A percentile compares a stretch with the other conserved stretches of the same genome.
Evolutionary conservation across 2,797 vertebrate genomes (phyloP).

Genomic region (Delichon dasypus): DNA sequence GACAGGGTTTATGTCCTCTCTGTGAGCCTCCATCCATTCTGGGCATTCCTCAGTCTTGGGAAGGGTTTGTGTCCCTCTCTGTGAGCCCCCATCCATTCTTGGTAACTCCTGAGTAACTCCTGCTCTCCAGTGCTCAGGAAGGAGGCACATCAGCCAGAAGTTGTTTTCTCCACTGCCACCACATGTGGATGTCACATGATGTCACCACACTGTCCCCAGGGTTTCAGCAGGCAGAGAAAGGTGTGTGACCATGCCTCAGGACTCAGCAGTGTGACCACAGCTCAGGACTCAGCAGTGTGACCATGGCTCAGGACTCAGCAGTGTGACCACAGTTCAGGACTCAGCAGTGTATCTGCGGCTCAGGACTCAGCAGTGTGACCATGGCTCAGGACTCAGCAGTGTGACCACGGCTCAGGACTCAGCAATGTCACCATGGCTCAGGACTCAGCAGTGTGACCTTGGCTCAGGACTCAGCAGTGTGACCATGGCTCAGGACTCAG

Average conservation of each 20-base stretch:
- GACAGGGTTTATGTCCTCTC: background rate
- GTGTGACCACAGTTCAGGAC: background rate
- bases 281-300: too few relatives aligned
- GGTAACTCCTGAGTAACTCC: accelerated
- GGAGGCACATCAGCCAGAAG: background rate
- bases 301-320: background rate
- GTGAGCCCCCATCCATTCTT: background rate
- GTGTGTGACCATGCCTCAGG: background rate
- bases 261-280: too few relatives aligned
- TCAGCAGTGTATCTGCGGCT: background rate
- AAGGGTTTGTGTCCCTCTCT: background rate
- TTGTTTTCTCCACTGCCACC: background rate
- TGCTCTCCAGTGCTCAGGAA: background rate
- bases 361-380: too few relatives aligned
- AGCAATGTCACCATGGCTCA: too few relatives aligned
- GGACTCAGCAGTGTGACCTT: too few relatives aligned
- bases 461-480: too few relatives aligned
- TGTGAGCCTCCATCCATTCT: too few relatives aligned
- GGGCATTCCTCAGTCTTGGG: background rate
- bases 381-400: too few relatives aligned
- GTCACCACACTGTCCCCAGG: background rate
- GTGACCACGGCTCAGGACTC: too few relatives aligned
- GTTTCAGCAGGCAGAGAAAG: background rate
- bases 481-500: too few relatives aligned
- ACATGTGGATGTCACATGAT: background rate